Evolutionary conservation across 2,113 vertebrate genomes (phyloP).

Genomic region (Chloropsis hardwickii): DNA sequence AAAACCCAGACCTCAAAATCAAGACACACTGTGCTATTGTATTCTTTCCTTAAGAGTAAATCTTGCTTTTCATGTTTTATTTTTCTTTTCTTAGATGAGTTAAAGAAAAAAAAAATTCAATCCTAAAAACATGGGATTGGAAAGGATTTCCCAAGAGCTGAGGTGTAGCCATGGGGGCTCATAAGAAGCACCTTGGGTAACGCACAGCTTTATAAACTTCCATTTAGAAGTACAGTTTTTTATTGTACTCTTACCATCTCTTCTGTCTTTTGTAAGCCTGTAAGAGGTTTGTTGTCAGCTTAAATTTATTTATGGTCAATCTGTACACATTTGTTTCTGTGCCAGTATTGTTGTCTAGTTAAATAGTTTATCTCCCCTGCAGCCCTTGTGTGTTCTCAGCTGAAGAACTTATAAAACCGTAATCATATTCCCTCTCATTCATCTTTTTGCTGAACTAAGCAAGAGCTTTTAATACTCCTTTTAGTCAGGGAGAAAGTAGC

Average conservation of each 20-base stretch:
- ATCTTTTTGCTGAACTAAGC: not conserved
- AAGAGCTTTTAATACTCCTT: not conserved
- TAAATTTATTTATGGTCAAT: conserved; percentile 19
- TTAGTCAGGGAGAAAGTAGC: not conserved
- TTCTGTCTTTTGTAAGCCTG: not conserved
- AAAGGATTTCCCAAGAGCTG: not conserved
- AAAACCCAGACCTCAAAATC: not conserved
- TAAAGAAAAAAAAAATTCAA: not conserved
- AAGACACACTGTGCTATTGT: not conserved
- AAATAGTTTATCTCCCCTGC: conserved; percentile 12
- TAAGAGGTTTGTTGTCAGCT: not conserved
- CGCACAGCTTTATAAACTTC: not conserved
- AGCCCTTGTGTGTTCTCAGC: not conserved
- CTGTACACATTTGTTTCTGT: not conserved
- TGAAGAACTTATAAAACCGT: not conserved
- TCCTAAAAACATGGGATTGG: not conserved
- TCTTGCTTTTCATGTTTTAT: not conserved
- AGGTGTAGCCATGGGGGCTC: not conserved
- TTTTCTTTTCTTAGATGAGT: not conserved
- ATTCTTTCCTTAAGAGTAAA: not conserved
- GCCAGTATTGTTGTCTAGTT: not conserved
- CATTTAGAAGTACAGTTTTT: not conserved
- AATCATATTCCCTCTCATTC: not conserved
- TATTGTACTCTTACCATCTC: not conserved
- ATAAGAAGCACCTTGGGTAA: not conserved